Conservation (phyloP, 2,888 invertebrate species). For the Nomada lathburiana region DNA sequence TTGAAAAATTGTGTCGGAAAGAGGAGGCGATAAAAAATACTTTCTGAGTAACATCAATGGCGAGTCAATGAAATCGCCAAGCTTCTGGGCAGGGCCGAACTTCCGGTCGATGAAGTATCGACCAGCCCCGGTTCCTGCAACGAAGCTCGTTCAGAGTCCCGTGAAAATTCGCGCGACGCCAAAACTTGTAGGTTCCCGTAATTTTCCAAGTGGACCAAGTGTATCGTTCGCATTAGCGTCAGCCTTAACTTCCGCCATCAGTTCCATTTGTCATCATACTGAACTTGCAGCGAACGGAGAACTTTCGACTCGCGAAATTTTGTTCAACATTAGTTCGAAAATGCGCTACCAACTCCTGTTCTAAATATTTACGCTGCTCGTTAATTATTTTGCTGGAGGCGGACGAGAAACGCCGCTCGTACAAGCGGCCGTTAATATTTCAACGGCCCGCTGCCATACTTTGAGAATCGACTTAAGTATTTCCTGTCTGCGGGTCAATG, state of each 20-base stretch:
- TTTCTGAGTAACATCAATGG: background rate
- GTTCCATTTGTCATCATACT: conserved; percentile 52
- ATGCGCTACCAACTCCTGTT: background rate
- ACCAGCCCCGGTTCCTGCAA: conserved; percentile 15
- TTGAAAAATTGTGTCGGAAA: no score
- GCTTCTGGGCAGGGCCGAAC: conserved; percentile 10
- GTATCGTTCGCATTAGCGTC: conserved; percentile 41
- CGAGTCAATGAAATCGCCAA: conserved; percentile 29
- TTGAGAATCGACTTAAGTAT: conserved; percentile 13
- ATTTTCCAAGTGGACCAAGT: conserved; percentile 57
- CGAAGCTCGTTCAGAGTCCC: background rate
- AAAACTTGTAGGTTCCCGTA: conserved; percentile 25
- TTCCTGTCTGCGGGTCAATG: background rate
- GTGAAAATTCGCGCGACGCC: conserved; percentile 18
- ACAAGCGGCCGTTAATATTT: conserved; percentile 22
- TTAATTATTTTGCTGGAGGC: conserved; percentile 20
- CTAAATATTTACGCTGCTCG: conserved; percentile 46
- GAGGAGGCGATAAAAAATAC: no score
- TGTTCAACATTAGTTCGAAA: background rate
- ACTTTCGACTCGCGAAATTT: conserved; percentile 52
- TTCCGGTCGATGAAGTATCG: conserved; percentile 40
- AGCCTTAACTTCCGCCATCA: conserved; percentile 37
- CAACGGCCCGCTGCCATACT: background rate
- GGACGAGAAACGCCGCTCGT: background rate
- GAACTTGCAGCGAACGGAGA: conserved; percentile 19